Percentiles rank a stretch among this genome's conserved stretches.
Evolutionary conservation across 2,888 invertebrate genomes (phyloP).

Genomic region (Folsomia candida): DNA sequence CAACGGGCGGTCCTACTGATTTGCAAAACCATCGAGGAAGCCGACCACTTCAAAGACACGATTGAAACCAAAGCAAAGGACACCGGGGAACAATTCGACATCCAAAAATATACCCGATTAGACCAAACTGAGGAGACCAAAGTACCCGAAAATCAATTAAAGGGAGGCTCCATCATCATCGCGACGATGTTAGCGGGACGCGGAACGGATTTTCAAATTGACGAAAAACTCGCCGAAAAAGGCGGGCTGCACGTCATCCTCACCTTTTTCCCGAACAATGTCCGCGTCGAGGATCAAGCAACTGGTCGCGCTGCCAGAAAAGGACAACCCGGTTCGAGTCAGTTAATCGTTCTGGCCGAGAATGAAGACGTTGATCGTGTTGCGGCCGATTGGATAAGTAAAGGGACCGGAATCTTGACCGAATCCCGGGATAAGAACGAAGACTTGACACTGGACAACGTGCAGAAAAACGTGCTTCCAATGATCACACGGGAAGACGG

Average conservation of each 20-base stretch:
- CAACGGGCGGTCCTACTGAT: conserved; percentile 30
- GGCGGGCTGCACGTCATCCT: conserved; percentile 1
- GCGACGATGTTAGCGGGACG: conserved; percentile 40
- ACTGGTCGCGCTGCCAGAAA: not conserved
- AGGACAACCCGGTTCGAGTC: conserved; percentile 7
- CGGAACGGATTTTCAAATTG: conserved; percentile 35
- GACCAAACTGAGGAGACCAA: conserved; percentile 17
- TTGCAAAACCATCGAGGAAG: conserved; percentile 33
- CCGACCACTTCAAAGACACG: not conserved
- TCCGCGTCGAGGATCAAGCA: conserved; percentile 6
- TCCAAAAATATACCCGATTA: conserved; percentile 23
- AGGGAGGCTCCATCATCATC: conserved; percentile 22
- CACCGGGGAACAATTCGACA: not conserved
- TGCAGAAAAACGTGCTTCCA: conserved; percentile 8
- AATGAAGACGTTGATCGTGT: not conserved
- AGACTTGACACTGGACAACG: conserved; percentile 5
- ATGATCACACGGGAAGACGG: conserved; percentile 23
- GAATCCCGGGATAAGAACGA: conserved; percentile 17
- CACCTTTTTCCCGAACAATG: not conserved
- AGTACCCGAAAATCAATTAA: conserved; percentile 18
- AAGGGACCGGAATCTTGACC: not conserved
- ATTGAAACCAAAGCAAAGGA: not conserved
- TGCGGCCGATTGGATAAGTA: not conserved
- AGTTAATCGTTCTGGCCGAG: not conserved
- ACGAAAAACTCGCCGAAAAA: not conserved